Percentiles rank a stretch among this genome's conserved stretches.
Evolutionary conservation across 2,113 vertebrate genomes (phyloP).

Genomic region (Lagopus muta): DNA sequence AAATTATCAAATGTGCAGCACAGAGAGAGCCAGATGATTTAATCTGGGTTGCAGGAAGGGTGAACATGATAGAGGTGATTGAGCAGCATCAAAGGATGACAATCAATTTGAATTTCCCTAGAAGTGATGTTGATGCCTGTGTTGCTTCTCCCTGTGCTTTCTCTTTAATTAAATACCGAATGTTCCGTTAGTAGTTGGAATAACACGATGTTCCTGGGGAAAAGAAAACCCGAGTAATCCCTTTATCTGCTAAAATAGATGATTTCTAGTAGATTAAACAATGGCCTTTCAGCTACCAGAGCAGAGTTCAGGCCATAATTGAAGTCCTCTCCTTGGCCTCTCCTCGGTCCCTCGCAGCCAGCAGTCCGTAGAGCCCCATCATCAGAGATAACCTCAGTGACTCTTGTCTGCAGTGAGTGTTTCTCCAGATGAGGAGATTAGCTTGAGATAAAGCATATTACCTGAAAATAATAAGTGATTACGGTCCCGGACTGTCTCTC

Average conservation of each 20-base stretch:
- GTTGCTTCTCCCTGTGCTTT: conserved; percentile 51
- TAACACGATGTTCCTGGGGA: conserved; percentile 59
- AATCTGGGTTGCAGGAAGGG: conserved; percentile 49
- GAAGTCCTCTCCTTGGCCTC: conserved; percentile 58
- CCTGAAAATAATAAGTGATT: conserved; percentile 73
- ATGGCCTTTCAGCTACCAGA: conserved; percentile 65
- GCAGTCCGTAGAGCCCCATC: conserved; percentile 60
- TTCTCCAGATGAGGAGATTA: conserved; percentile 70
- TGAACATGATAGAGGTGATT: conserved; percentile 65
- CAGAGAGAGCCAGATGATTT: conserved; percentile 39
- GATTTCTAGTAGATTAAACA: conserved; percentile 76
- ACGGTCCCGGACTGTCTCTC: conserved; percentile 54
- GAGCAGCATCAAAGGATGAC: conserved; percentile 71
- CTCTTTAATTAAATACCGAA: conserved; percentile 63
- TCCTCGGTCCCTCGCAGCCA: conserved; percentile 36
- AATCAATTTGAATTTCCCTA: conserved; percentile 63
- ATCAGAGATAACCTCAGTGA: conserved; percentile 68
- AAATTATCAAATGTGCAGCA: background rate
- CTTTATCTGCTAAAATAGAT: conserved; percentile 73
- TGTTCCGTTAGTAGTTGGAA: conserved; percentile 66
- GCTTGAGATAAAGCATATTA: conserved; percentile 65
- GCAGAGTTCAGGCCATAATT: conserved; percentile 66
- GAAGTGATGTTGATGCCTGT: conserved; percentile 64
- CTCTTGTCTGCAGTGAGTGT: conserved; percentile 57
- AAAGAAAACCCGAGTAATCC: conserved; percentile 64